Base-by-base conservation (phyloP, 2,113 vertebrate species). In the Amphiprion percula region DNA sequence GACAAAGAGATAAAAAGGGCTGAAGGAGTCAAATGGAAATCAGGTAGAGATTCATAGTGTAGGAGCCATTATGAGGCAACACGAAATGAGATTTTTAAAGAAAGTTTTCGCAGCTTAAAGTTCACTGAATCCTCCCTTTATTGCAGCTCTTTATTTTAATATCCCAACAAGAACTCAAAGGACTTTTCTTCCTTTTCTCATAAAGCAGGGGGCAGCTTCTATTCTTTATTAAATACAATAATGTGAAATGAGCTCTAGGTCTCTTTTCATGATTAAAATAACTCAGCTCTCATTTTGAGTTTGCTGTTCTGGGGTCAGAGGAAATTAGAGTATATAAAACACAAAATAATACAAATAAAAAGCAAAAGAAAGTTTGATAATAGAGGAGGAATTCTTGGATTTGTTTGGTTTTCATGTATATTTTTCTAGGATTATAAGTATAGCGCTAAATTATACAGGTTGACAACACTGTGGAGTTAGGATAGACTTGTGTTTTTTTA, bases 21-120 rank as follows among this genome's bases (percentile, higher is more conserved):
- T 67, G 14, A 59, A 62, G 28, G 60, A 74, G 50, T 65, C 53
- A 68, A 79, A 77, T 68, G 62, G 58, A 83, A 80, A 64, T 63
- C 39, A 79, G 62, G 62, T 68, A 62, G 62, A 74, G 56, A 68
- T 71, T 83, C 7, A 54, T 16, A 78, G 50, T 52, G 11, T 68
- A 47, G 1, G 23, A 62, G 54, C 1, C 2, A 76, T 66, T 67
- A 58, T 76, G 53, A 75, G 46, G 16, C 58, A 28, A 55, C 46
- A 52, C 49, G 24, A 59, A 75, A 82, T 62, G 53, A 44, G 39
- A 55, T 58, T 41, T 2, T 37, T 59, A 4, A 47, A 56, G 24
- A 49, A 39, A 33, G 8, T 11, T 63, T 37, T 14, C 53, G 0
- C 33, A 11, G 24, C 21, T 58, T 28, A 2, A 62, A 79, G 16